Evolutionary conservation across 2,797 vertebrate species (phyloP), one percentile per base, ranked within the genome.

Genomic region (Meda fulgida): DNA sequence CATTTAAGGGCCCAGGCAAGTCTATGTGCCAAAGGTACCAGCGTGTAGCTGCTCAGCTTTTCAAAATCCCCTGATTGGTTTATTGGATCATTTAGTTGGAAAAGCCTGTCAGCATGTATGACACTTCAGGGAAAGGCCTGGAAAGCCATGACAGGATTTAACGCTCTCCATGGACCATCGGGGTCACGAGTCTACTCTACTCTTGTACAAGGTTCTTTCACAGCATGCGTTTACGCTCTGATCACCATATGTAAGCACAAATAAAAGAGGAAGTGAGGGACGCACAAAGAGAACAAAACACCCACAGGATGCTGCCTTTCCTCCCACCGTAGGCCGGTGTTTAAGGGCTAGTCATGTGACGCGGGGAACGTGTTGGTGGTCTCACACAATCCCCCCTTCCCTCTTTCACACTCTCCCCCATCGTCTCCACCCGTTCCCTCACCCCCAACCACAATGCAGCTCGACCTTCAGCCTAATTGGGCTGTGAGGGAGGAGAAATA

Each of bases 401-500:
- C 51, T 51, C 46, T 84, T 29, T 86, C 87, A 89, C 88, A 85
- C 46, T 85, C 82, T 87, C 83, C 81, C 87, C 88, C 46, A 88
- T 89, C 80, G 78, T 86, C 87, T 89, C 87, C 87, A 84, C 82
- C 80, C 85, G 51, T 82, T 83, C 83, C 65, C 43, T 9, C 81
- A 87, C 87, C 78, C 87, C 83, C 89, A 84, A 85, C 89, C 89
- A 91, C 89, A 93, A 93, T 91, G 91, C 91, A 91, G 90, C 86
- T 88, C 88, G 84, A 92, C 91, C 91, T 93, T 93, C 90, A 91
- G 93, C 92, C 92, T 96, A 95, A 96, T 95, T 95, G 93, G 93
- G 91, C 93, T 91, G 89, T 70, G 84, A 90, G 90, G 91, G 88
- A 90, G 90, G 90, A 87, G 85, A 93, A 88, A 91, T 89, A 91